Evolutionary conservation across 2,113 vertebrate genomes (phyloP), one percentile per base, ranked within the genome.

Genomic region (Brachionichthys hirsutus): DNA sequence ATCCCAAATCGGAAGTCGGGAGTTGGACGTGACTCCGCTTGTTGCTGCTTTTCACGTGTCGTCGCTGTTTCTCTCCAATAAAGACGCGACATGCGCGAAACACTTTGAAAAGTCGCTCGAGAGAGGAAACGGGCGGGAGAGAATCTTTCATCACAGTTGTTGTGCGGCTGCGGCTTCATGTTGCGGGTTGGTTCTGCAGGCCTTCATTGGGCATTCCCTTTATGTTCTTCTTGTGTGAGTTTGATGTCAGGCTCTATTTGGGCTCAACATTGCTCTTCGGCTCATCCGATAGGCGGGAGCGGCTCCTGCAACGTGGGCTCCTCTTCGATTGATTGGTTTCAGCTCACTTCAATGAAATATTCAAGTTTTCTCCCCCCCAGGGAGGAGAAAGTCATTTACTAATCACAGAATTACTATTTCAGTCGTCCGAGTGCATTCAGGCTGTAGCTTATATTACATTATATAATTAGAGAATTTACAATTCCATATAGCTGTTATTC

Each of bases 1-100:
- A 12, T 38, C 9, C 12, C 12, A 38, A 38, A 38, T 9, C 10
- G n/a, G 14, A 1, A 30, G 24, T 30, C 44, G 58, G 74, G 64
- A 73, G 77, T 82, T 75, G 54, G 54, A 77, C 55, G 59, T 78
- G 82, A 63, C 73, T 77, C 77, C 34, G 77, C 84, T 83, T 83
- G 86, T 86, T 83, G 82, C 83, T 74, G 44, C 9, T 44, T 48
- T 58, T 57, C n/a, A 50, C 30, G 19, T n/a, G n/a, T n/a, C 59
- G 24, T 51, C 44, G 57, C 19, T 19, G 53, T 54, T 43, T 38
- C 4, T 14, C 7, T 57, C 18, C 14, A 9, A 12, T 22, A 54
- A 24, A 38, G 43, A 56, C 9, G 18, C 12, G 0, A 10, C 16
- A 50, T n/a, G 30, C 12, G 36, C 19, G 16, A 50, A 46, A n/a